These are phyloP conservation scores for Eclectus roratus DNA, from an alignment of 2,113 vertebrate species.

Conservation along the genomic window DNA sequence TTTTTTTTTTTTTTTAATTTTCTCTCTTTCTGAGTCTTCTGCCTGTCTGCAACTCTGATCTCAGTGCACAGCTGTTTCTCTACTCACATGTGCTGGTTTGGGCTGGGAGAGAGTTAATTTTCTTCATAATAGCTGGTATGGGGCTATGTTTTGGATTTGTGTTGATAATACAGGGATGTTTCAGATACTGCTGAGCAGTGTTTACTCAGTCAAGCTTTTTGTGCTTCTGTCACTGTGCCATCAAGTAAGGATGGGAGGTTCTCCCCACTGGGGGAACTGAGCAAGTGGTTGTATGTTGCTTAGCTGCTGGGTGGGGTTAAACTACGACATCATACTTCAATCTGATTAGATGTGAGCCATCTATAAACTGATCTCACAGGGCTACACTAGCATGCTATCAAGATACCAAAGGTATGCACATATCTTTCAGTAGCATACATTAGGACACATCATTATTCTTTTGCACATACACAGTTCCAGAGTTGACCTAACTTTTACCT, in stretches of 20 bases:
- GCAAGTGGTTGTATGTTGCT: neutral
- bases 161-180: neutral
- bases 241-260: neutral
- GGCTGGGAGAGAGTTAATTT: neutral
- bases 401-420: neutral
- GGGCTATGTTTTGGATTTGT: neutral
- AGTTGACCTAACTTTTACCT: neutral
- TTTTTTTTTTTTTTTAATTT: neutral
- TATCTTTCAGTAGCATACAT: neutral
- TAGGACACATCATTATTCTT: neutral
- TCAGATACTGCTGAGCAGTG: neutral
- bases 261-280: neutral
- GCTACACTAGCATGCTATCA: neutral
- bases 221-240: neutral
- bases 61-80: neutral
- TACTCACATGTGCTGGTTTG: neutral
- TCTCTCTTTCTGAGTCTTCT: neutral
- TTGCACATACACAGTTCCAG: neutral
- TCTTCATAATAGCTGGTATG: neutral
- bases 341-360: neutral
- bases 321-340: neutral
- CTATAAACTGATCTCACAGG: neutral
- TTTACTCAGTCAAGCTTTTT: neutral
- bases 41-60: neutral
- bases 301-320: neutral